These are phyloP conservation scores for Germaria angustata DNA, from an alignment of 2,888 invertebrate species.

Conservation along the genomic window DNA sequence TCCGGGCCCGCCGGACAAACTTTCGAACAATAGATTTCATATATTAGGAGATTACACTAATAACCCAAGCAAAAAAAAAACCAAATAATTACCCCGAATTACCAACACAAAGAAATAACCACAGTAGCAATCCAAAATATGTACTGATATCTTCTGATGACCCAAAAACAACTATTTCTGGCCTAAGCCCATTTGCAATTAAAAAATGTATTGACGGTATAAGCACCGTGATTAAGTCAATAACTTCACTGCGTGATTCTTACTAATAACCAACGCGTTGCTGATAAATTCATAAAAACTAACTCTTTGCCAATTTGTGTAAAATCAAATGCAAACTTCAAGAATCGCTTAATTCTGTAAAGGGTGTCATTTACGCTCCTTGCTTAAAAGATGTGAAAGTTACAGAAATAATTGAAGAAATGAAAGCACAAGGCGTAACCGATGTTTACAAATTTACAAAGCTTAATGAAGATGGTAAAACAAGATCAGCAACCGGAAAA, in stretches of 20 bases:
- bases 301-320: neutral
- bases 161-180: neutral
- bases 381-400: too few relatives aligned
- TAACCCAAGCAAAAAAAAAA: neutral
- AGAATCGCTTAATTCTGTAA: neutral
- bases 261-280: neutral
- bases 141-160: slow-evolving; percentile 26
- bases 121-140: slow-evolving; percentile 17
- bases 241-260: slow-evolving; percentile 17
- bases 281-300: neutral
- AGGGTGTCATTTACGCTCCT: neutral
- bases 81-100: slow-evolving; percentile 4
- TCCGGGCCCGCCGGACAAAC: neutral
- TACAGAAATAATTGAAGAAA: too few relatives aligned
- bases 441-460: neutral
- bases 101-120: neutral
- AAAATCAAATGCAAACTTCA: neutral
- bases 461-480: slow-evolving; percentile 9
- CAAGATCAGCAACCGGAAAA: slow-evolving; percentile 28
- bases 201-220: slow-evolving; percentile 11
- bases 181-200: slow-evolving; percentile 17
- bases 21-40: slow-evolving; percentile 3
- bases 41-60: slow-evolving; percentile 3
- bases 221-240: slow-evolving; percentile 10
- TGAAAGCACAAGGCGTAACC: neutral